A percentile compares a stretch with the other conserved stretches of the same genome.
phyloP scores from a whole-genome alignment of 2,113 vertebrate species.

The chimpanzee (Pan troglodytes) region DNA sequence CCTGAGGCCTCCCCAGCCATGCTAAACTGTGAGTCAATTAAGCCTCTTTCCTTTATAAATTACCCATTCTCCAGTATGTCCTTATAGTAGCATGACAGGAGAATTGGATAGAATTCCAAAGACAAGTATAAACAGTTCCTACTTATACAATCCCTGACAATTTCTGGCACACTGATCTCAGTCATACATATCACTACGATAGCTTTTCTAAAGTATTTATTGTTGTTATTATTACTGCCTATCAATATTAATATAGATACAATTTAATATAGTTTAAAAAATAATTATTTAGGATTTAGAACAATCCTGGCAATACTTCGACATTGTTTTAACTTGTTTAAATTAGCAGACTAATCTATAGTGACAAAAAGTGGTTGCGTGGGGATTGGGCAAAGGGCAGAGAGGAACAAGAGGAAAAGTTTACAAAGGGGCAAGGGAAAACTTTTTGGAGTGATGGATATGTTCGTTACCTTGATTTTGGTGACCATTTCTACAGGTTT shows the following conservation, averaged over 20 bases:
- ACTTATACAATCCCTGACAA: not conserved
- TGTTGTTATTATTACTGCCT: not conserved
- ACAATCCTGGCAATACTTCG: not conserved
- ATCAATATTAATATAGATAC: not conserved
- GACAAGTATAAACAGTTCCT: not conserved
- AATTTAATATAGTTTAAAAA: not conserved
- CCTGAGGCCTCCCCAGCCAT: too few species aligned
- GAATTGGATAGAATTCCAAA: not conserved
- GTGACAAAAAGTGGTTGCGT: not conserved
- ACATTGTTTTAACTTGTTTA: not conserved
- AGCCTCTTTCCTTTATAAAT: too few species aligned
- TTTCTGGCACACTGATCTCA: not conserved
- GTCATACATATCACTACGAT: not conserved
- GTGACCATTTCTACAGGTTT: not conserved
- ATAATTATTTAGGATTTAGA: not conserved
- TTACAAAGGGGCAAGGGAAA: not conserved
- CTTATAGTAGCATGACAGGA: too few species aligned
- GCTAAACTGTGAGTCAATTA: too few species aligned
- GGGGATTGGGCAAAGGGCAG: rapidly evolving
- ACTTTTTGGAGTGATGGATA: not conserved
- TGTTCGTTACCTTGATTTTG: not conserved
- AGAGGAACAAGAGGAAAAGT: not conserved
- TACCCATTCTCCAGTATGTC: too few species aligned
- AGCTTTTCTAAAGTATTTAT: not conserved
- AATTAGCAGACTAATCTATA: not conserved